A percentile compares a stretch with the other conserved stretches of the same genome.
Evolutionary conservation across 2,888 invertebrate genomes (phyloP).

Genomic region (Amphipoea oculea): DNA sequence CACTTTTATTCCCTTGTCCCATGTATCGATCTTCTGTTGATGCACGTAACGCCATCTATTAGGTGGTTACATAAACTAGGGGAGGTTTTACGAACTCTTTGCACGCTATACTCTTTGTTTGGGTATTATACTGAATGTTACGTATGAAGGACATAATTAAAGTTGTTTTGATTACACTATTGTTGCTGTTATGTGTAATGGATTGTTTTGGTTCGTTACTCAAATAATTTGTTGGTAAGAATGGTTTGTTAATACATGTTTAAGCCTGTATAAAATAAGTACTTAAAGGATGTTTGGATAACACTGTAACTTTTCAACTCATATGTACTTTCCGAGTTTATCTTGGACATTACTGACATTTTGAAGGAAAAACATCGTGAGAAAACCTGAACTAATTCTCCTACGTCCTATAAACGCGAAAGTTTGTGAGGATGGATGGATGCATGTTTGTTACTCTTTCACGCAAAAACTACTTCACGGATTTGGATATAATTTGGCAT

Average conservation of each 20-base stretch:
- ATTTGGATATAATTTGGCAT: no score
- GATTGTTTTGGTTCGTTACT: slow-evolving; percentile 28
- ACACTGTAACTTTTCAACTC: background rate
- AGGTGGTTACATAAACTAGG: slow-evolving; percentile 55
- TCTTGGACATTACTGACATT: background rate
- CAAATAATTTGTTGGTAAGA: background rate
- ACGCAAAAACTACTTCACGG: no score
- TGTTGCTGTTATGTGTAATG: slow-evolving; percentile 27
- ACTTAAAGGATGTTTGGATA: background rate
- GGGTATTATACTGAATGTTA: slow-evolving; percentile 29
- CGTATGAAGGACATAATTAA: slow-evolving; percentile 40
- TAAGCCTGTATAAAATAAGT: background rate
- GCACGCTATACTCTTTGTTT: slow-evolving; percentile 61
- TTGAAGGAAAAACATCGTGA: background rate
- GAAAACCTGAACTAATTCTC: background rate
- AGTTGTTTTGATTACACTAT: slow-evolving; percentile 51
- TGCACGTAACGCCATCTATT: slow-evolving; percentile 73
- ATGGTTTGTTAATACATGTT: background rate
- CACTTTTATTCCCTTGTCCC: slow-evolving; percentile 44
- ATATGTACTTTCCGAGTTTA: background rate
- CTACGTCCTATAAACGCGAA: no score
- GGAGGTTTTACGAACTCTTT: slow-evolving; percentile 51
- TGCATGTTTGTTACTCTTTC: no score
- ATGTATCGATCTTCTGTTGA: slow-evolving; percentile 58
- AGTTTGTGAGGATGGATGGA: no score